Evolutionary conservation across 2,113 vertebrate genomes (phyloP).

Genomic region (Platycercus adscitus): DNA sequence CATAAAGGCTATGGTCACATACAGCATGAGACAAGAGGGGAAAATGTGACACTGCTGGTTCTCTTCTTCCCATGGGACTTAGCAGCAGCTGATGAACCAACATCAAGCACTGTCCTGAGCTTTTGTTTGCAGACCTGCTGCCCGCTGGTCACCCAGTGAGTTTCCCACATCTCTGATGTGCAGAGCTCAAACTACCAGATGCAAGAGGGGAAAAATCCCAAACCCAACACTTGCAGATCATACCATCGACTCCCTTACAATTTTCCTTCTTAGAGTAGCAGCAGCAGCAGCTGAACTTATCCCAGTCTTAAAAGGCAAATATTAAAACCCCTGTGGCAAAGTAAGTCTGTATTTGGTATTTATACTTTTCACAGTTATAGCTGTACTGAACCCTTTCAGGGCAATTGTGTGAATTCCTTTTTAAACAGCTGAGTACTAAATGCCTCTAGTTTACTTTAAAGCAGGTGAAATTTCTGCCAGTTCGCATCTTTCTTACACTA

Average conservation of each 20-base stretch:
- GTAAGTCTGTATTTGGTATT: rapidly evolving
- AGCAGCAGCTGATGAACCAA: not conserved
- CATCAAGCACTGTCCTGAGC: not conserved
- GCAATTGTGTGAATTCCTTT: not conserved
- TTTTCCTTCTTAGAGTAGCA: not conserved
- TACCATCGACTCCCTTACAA: rapidly evolving
- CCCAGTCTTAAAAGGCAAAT: not conserved
- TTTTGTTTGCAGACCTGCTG: not conserved
- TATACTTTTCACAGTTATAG: not conserved
- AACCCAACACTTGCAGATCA: not conserved
- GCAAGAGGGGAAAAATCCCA: not conserved
- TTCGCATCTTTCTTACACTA: not conserved
- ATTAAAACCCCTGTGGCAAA: not conserved
- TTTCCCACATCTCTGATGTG: not conserved
- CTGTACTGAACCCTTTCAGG: not conserved
- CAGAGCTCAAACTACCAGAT: not conserved
- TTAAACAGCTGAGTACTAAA: not conserved
- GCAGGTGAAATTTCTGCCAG: not conserved
- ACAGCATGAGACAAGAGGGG: not conserved
- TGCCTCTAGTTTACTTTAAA: not conserved
- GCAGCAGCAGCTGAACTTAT: not conserved
- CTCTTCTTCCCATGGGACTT: not conserved
- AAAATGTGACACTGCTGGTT: rapidly evolving
- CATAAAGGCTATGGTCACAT: rapidly evolving
- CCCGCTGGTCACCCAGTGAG: rapidly evolving